Percentiles rank a stretch among this genome's conserved stretches.
Evolutionary conservation across 2,797 vertebrate species (phyloP).

Genomic region (Schizopygopsis pylzovi): DNA sequence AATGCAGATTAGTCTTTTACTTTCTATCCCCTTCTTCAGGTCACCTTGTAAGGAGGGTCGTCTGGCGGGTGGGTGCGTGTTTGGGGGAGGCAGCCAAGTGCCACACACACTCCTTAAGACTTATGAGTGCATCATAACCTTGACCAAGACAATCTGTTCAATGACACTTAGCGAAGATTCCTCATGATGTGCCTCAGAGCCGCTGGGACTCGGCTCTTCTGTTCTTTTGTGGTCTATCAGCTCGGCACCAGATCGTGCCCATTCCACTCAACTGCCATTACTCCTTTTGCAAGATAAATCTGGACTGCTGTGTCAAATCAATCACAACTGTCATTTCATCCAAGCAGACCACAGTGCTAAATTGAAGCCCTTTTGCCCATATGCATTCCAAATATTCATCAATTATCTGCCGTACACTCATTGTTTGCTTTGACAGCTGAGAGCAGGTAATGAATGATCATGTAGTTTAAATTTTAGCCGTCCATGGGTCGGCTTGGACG

Average conservation of each 20-base stretch:
- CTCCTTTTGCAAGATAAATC: constrained; percentile 95
- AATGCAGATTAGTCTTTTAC: constrained; percentile 74
- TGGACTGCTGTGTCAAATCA: constrained; percentile 87
- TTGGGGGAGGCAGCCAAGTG: constrained; percentile 67
- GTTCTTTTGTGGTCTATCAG: constrained; percentile 77
- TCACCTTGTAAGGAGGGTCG: constrained; percentile 76
- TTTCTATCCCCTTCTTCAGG: constrained; percentile 69
- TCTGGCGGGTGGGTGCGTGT: constrained; percentile 65
- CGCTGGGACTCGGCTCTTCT: constrained; percentile 65
- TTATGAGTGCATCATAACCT: constrained; percentile 73
- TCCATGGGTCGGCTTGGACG: background rate
- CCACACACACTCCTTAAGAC: constrained; percentile 63
- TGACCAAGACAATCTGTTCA: constrained; percentile 79
- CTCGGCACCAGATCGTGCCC: constrained; percentile 88
- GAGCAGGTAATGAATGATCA: constrained; percentile 78
- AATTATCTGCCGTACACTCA: constrained; percentile 85
- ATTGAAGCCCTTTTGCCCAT: constrained; percentile 90
- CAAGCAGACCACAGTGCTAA: constrained; percentile 85
- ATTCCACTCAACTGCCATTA: constrained; percentile 89
- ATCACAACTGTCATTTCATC: constrained; percentile 89
- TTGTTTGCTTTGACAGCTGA: constrained; percentile 89
- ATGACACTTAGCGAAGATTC: constrained; percentile 74
- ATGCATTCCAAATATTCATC: constrained; percentile 90
- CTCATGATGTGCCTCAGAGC: constrained; percentile 61
- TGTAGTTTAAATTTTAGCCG: constrained; percentile 29